Evolutionary conservation across 2,888 invertebrate genomes (phyloP), one percentile per base, ranked within the genome.

Genomic region (Taphrorychus bicolor): DNA sequence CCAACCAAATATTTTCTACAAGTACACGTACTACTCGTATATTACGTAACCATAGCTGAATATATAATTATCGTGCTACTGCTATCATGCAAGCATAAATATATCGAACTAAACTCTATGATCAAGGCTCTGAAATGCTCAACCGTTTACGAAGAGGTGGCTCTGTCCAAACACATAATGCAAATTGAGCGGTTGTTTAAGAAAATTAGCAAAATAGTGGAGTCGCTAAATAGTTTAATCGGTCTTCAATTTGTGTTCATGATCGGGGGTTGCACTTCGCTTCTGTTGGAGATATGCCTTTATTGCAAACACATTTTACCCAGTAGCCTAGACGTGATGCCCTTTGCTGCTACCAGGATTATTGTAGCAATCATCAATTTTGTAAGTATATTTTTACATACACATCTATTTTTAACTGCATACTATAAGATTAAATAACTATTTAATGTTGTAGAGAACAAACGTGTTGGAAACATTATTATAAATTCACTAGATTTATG

Each of bases 121-220:
- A 9, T 49, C 5, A n/a, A 9, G 7, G 2, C 11, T 17, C n/a
- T 59, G 16, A 48, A 24, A 23, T 18, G 1, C 9, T 49, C 23
- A 21, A 1, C 16, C n/a, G 49, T 59, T 7, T 59, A 49, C 23
- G 48, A 59, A n/a, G 59, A 59, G 11, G 9, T 14, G 17, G 14
- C 5, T 19, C n/a, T 48, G 3, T 19, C 16, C 1, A 59, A 49
- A 19, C 14, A 58, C 17, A 22, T 58, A 21, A 58, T 16, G 3
- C 5, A 14, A 14, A 19, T 24, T 5, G 22, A 59, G 22, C 7
- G 2, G 14, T 22, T 24, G 5, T 48, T 49, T 59, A 49, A 17
- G 23, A 48, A 23, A 16, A n/a, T 59, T 2, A 16, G 16, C n/a
- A 19, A 59, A 59, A 17, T 59, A n/a, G 58, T 49, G n/a, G 9